These are phyloP conservation scores for Lasioglossum villosulum DNA, from an alignment of 2,888 invertebrate species.

Conservation along the genomic window DNA sequence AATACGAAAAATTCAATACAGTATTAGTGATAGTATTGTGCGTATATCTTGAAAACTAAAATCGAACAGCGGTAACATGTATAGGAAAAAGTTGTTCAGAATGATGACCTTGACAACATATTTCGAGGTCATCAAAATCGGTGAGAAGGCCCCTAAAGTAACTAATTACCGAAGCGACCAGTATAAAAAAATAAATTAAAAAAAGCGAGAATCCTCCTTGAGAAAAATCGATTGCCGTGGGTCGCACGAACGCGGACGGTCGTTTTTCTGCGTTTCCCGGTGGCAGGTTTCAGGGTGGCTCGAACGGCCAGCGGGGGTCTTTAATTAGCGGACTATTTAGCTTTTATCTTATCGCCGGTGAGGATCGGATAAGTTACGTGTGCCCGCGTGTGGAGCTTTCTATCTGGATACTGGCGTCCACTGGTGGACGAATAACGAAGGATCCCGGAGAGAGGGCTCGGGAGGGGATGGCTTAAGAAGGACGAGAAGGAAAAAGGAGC, in stretches of 20 bases:
- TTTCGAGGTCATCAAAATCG: too few species aligned
- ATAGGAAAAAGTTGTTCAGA: too few species aligned
- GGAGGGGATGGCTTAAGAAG: neutral
- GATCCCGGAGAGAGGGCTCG: neutral
- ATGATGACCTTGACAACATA: too few species aligned
- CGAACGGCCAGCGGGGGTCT: slow-evolving; percentile 51
- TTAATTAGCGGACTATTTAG: slow-evolving; percentile 72
- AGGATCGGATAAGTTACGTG: slow-evolving; percentile 68
- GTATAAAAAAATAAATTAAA: too few species aligned
- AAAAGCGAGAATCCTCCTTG: neutral
- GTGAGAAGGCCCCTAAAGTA: too few species aligned
- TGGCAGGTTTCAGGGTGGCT: slow-evolving; percentile 49
- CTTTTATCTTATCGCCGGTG: slow-evolving; percentile 67
- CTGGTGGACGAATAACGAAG: neutral
- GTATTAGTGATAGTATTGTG: too few species aligned
- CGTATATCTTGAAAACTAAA: too few species aligned
- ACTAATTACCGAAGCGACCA: too few species aligned
- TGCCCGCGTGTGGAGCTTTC: slow-evolving; percentile 63
- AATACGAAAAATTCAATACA: too few species aligned
- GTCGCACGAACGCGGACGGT: slow-evolving; percentile 21
- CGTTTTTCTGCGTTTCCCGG: slow-evolving; percentile 41
- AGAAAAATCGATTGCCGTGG: neutral
- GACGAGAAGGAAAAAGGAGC: neutral
- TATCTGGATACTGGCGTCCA: slow-evolving; percentile 44
- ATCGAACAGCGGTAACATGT: too few species aligned